Base-by-base conservation (phyloP, 1,140 invertebrate species). In the Microplitis demolitor region DNA sequence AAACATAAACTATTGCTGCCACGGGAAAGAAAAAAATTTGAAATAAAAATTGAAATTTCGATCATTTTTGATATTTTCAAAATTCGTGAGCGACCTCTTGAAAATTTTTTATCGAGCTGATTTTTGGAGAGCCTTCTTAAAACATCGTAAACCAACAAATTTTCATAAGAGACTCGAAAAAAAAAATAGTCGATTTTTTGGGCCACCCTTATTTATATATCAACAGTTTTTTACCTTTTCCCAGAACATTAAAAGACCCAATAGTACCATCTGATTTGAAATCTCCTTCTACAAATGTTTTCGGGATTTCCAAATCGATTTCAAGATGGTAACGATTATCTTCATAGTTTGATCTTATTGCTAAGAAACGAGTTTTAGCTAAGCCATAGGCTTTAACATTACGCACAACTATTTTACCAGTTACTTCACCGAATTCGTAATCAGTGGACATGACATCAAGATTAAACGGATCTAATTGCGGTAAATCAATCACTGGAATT, bases 321-420 rank as follows among this genome's bases (percentile, higher is more conserved):
- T 91, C 90, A 62, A 91, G 60, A 5, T 86, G 82, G 69, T 89
- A 88, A 24, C 75, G 78, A 53, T 90, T 86, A 24, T 87, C 88
- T 11, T 87, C 80, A 9, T 87, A 82, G 14, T 84, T 77, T 2
- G 89, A 89, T 83, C 87, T 88, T 2, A 88, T 88, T 34, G 89
- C 87, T n/a, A 87, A 80, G 64, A 91, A 88, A 45, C 78, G 83
- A 3, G 85, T 74, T 34, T 81, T 81, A 16, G 85, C 83, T 3
- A 90, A 69, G 3, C 90, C 90, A 69, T 83, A 84, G 0, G 87
- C 84, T 33, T 84, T 84, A 8, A 87, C 84, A 70, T 90, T 81
- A 76, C 78, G 88, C 11, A 86, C 75, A 8, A 78, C 67, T 66
- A 89, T 77, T 76, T 85, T 88, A 0, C 85, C 89, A 31, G 73